A percentile compares a stretch with the other conserved stretches of the same genome.
These are phyloP conservation scores for Aproaerema taeniolella DNA, from an alignment of 2,888 invertebrate genomes.

Conservation along the genomic window DNA sequence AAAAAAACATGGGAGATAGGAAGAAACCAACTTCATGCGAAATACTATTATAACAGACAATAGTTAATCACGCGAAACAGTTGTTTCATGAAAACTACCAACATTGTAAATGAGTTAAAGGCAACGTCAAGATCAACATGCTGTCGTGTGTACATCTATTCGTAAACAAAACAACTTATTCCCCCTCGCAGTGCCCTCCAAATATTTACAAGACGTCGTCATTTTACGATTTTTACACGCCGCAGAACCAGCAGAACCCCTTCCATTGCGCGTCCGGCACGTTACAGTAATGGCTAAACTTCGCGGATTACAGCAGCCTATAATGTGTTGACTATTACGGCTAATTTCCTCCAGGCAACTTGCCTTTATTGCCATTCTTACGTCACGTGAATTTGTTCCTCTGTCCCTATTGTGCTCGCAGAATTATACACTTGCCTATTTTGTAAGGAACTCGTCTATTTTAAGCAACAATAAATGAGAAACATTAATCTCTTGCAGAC, in stretches of 20 bases:
- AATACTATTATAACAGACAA: no score
- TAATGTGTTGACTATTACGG: slow-evolving; percentile 29
- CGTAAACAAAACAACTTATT: no score
- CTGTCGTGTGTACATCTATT: no score
- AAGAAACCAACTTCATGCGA: no score
- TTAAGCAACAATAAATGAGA: slow-evolving; percentile 11
- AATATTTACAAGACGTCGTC: neutral
- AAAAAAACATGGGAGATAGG: no score
- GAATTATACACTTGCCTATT: slow-evolving; percentile 7
- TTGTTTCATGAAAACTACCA: no score
- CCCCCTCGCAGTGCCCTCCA: neutral
- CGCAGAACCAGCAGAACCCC: no score
- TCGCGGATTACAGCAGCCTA: slow-evolving; percentile 29
- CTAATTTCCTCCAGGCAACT: slow-evolving; percentile 20
- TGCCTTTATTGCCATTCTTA: slow-evolving; percentile 5
- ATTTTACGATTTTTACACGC: no score
- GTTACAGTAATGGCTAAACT: slow-evolving; percentile 35
- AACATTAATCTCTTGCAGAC: slow-evolving; percentile 7
- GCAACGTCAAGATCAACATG: no score
- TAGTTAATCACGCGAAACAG: no score
- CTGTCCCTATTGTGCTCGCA: neutral
- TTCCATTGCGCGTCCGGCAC: neutral
- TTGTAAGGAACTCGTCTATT: slow-evolving; percentile 8
- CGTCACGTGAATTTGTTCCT: neutral
- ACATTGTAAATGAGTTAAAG: no score